Evolutionary conservation across 2,888 invertebrate species (phyloP), one percentile per base, ranked within the genome.

Genomic region (Cremastinae sp.): DNA sequence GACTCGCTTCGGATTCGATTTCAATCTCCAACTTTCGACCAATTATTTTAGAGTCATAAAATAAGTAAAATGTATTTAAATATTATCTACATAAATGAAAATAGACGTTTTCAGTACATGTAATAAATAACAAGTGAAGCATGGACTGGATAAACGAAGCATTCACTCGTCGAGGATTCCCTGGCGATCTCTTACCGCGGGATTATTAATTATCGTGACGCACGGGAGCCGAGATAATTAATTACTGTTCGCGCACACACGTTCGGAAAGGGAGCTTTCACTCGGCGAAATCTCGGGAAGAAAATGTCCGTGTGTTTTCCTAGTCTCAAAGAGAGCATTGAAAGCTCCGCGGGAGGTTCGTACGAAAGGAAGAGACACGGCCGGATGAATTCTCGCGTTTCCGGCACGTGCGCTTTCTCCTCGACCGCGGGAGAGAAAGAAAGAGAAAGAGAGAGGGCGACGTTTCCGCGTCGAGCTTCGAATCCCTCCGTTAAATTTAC

Each of bases 401-500:
- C 75, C 77, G 77, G 68, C 65, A 73, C 51, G 72, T 49, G 74
- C 41, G 28, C 12, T n/a, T 41, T 9, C 41, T 41, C 10, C 41
- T 41, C 14, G n/a, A 4, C 9, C 64, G 16, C 49, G 58, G 45
- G 59, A 69, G 47, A n/a, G n/a, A n/a, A n/a, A n/a, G n/a, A n/a
- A n/a, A n/a, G n/a, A n/a, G n/a, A n/a, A n/a, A n/a, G n/a, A 56
- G 39, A 9, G 3, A 69, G 47, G 62, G 56, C 72, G 80, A 79
- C 75, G 74, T 80, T 79, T 78, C 80, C 79, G 73, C 74, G 75
- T 73, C 69, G 51, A 35, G 68, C 45, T 59, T 69, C 64, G 72
- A 68, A 73, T 73, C 68, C 72, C 76, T 76, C 68, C 72, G 69
- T 76, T 76, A 73, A 73, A 73, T 76, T 76, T 76, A 69, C 76